Percentiles rank a stretch among this genome's conserved stretches.
These are phyloP conservation scores for Meloe dianella DNA, from an alignment of 2,888 invertebrate species.

Conservation along the genomic window DNA sequence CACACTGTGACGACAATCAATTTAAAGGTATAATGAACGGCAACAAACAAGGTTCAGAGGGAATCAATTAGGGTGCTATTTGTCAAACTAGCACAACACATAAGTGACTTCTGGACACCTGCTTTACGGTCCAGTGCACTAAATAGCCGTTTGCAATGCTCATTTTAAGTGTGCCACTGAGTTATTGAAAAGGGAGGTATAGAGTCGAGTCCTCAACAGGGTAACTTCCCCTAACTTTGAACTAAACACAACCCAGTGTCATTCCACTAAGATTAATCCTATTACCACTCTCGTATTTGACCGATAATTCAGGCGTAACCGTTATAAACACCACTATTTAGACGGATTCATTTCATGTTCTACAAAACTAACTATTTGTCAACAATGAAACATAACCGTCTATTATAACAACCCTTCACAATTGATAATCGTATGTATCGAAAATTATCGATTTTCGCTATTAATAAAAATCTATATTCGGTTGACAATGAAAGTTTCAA, in stretches of 20 bases:
- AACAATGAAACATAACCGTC: slow-evolving; percentile 32
- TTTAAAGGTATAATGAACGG: slow-evolving; percentile 35
- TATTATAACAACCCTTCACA: not conserved
- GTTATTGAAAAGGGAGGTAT: slow-evolving; percentile 47
- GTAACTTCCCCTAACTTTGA: slow-evolving; percentile 42
- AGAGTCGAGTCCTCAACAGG: slow-evolving; percentile 41
- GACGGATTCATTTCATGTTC: slow-evolving; percentile 49
- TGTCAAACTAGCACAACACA: slow-evolving; percentile 50
- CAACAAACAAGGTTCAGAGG: slow-evolving; percentile 38
- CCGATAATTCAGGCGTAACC: slow-evolving; percentile 51
- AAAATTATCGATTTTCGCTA: not conserved
- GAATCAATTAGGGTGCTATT: slow-evolving; percentile 54
- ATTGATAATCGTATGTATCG: not conserved
- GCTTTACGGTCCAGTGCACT: slow-evolving; percentile 58
- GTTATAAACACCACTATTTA: slow-evolving; percentile 54
- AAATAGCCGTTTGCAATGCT: slow-evolving; percentile 57
- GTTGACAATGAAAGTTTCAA: too few relatives aligned
- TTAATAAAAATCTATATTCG: too few relatives aligned
- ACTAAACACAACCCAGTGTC: slow-evolving; percentile 40
- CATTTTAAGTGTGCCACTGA: slow-evolving; percentile 56
- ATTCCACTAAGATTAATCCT: slow-evolving; percentile 53
- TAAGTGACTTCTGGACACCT: slow-evolving; percentile 59
- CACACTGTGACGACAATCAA: slow-evolving; percentile 27
- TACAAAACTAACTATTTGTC: slow-evolving; percentile 46
- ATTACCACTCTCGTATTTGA: slow-evolving; percentile 52